phyloP scores from a whole-genome alignment of 2,888 invertebrate species.

The Acanthococcus lagerstroemiae region DNA sequence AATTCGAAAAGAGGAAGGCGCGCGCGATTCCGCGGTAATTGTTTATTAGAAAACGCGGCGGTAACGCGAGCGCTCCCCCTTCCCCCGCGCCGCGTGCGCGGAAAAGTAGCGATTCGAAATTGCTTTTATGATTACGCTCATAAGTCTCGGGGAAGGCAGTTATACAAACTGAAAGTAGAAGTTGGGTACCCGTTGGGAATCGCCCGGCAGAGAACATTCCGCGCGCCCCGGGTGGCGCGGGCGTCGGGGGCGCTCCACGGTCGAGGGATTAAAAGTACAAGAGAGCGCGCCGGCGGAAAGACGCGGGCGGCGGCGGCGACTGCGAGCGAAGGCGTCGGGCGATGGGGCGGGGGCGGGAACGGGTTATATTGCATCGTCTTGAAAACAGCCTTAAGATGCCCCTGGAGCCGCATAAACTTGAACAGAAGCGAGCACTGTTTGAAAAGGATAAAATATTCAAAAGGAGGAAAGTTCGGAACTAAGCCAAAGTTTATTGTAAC shows the following conservation, averaged over 20 bases:
- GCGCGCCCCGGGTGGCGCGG: background rate
- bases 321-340: background rate
- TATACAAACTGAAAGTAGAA: conserved; percentile 22
- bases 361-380: conserved; percentile 28
- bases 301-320: background rate
- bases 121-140: conserved; percentile 25
- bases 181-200: conserved; percentile 24
- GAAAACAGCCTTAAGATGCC: conserved; percentile 30
- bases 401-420: conserved; percentile 29
- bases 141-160: conserved; percentile 20
- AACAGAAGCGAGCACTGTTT: conserved; percentile 18
- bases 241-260: background rate
- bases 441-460: conserved; percentile 28
- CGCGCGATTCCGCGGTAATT: no score
- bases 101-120: conserved; percentile 24
- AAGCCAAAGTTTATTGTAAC: conserved; percentile 28
- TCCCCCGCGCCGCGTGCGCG: no score
- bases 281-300: background rate
- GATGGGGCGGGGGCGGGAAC: background rate
- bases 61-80: no score
- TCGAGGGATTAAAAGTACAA: conserved; percentile 16
- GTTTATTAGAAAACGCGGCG: no score
- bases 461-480: conserved; percentile 27
- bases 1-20: no score
- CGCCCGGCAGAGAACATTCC: conserved; percentile 1